These are phyloP conservation scores for Colinus virginianus DNA, from an alignment of 2,113 vertebrate species.

Conservation along the genomic window DNA sequence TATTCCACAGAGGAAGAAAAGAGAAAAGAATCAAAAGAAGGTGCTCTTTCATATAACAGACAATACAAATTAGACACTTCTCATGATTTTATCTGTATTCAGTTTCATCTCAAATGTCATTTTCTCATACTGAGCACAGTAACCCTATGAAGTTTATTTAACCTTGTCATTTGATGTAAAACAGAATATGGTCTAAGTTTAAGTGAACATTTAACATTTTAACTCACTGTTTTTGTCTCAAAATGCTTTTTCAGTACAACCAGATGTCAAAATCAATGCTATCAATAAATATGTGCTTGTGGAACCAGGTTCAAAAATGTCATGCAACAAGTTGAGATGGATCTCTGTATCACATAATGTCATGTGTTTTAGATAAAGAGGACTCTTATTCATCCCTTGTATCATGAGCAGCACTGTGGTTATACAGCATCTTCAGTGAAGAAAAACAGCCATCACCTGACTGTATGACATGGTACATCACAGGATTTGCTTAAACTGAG, in stretches of 20 bases:
- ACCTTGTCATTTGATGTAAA: background rate
- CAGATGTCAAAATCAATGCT: background rate
- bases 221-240: background rate
- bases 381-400: background rate
- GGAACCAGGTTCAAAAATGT: background rate
- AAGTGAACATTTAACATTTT: conserved; percentile 9
- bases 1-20: background rate
- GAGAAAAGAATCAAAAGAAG: background rate
- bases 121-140: background rate
- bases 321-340: background rate
- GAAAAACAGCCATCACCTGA: background rate
- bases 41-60: background rate
- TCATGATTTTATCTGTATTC: background rate
- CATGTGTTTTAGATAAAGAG: background rate
- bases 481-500: background rate
- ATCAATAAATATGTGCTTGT: background rate
- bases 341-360: background rate
- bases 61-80: background rate
- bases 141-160: background rate
- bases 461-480: background rate
- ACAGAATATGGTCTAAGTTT: background rate
- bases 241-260: conserved; percentile 9
- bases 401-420: background rate
- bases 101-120: background rate
- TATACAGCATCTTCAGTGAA: background rate